A percentile compares a stretch with the other conserved stretches of the same genome.
phyloP scores from a whole-genome alignment of 2,113 vertebrate genomes.

The Nesospiza acunhae region DNA sequence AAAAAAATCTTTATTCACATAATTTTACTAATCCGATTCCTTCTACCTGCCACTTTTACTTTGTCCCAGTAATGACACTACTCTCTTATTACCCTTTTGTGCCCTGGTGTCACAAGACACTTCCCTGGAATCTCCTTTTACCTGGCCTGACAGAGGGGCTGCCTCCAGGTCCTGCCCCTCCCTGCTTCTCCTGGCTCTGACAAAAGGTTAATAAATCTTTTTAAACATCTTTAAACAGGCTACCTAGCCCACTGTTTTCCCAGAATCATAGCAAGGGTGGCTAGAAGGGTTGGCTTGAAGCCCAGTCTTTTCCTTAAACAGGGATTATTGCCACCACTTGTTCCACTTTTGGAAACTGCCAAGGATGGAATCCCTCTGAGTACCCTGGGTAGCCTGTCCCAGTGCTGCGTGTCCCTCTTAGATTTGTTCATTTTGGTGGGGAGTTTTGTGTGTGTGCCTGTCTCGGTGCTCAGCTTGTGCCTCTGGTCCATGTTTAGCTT shows the following conservation, averaged over 20 bases:
- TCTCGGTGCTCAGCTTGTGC: neutral
- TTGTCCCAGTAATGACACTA: neutral
- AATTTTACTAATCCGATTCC: neutral
- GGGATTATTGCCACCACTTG: neutral
- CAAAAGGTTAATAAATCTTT: neutral
- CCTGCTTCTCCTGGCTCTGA: neutral
- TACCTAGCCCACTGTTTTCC: neutral
- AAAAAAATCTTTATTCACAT: neutral
- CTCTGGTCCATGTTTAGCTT: neutral
- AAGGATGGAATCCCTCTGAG: neutral
- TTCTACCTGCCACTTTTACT: neutral
- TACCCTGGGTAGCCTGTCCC: neutral
- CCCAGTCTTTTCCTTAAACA: neutral
- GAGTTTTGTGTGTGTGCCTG: neutral
- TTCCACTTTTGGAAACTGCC: neutral
- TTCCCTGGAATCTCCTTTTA: neutral
- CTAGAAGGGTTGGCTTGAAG: neutral
- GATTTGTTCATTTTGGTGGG: neutral
- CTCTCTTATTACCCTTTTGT: neutral
- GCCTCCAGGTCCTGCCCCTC: neutral
- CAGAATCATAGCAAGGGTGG: neutral
- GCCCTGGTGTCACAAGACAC: fast-evolving
- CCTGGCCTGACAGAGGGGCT: neutral
- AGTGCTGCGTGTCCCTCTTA: neutral
- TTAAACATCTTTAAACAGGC: neutral